These are phyloP conservation scores for Venturia canescens DNA, from an alignment of 1,140 invertebrate genomes.

Conservation along the genomic window DNA sequence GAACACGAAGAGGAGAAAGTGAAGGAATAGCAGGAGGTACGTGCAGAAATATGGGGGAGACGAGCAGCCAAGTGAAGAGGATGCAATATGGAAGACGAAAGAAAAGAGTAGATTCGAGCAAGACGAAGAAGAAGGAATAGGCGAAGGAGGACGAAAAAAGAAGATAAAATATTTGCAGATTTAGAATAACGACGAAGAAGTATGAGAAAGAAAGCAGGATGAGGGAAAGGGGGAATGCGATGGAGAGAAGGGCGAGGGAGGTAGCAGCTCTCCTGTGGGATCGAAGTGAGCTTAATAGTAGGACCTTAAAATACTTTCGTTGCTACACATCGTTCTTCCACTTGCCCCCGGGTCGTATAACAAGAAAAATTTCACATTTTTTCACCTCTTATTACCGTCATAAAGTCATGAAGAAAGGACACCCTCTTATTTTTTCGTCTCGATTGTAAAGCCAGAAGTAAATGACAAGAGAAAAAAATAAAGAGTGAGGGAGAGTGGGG, in stretches of 20 bases:
- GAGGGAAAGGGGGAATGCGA: not conserved
- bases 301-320: not conserved
- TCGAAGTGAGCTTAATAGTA: constrained; percentile 34
- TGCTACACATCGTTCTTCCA: not conserved
- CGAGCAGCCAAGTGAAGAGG: too few species aligned
- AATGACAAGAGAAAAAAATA: too few species aligned
- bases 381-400: constrained; percentile 15
- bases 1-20: not conserved
- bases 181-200: too few species aligned
- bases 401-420: constrained; percentile 27
- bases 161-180: too few species aligned
- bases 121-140: not conserved
- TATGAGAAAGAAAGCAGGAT: not conserved
- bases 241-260: not conserved
- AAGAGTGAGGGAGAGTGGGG: too few species aligned
- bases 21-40: not conserved
- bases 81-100: not conserved
- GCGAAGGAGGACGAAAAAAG: too few species aligned
- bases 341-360: not conserved
- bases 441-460: not conserved
- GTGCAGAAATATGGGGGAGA: too few species aligned
- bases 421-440: not conserved
- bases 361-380: constrained; percentile 25
- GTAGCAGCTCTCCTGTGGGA: not conserved
- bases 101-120: not conserved